Evolutionary conservation across 2,797 vertebrate genomes (phyloP).

Genomic region (Pangasius krempfi): DNA sequence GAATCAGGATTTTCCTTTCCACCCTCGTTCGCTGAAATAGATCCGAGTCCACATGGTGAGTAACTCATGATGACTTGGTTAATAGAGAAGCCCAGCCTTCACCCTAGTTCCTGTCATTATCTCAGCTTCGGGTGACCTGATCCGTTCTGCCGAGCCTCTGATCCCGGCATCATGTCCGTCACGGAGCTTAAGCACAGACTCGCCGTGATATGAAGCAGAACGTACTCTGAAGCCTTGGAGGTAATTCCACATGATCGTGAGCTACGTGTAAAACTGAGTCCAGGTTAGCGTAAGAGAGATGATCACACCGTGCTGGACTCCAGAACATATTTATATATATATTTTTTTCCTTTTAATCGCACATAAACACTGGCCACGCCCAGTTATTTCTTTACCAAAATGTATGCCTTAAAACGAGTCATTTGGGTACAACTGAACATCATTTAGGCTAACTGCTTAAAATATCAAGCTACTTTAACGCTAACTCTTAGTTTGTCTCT

Average conservation of each 20-base stretch:
- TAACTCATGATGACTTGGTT: neutral
- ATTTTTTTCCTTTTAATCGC: too few relatives aligned
- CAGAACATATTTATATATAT: neutral
- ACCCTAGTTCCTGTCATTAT: constrained; percentile 18
- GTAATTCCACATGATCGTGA: constrained; percentile 5
- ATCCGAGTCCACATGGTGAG: neutral
- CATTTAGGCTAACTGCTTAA: neutral
- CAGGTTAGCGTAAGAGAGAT: neutral
- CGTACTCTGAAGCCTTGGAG: neutral
- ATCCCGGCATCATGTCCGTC: constrained; percentile 36
- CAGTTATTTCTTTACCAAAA: too few relatives aligned
- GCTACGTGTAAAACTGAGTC: neutral
- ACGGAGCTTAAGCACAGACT: constrained; percentile 27
- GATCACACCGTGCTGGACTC: neutral
- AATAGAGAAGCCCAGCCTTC: neutral
- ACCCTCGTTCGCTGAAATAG: neutral
- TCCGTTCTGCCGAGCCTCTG: neutral
- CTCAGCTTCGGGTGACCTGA: constrained; percentile 14
- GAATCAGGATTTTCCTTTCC: neutral
- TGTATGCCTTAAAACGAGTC: too few relatives aligned
- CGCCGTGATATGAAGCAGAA: neutral
- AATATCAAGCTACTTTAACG: neutral
- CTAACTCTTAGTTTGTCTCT: neutral
- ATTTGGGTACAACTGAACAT: neutral
- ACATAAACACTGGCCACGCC: too few relatives aligned